A percentile compares a stretch with the other conserved stretches of the same genome.
phyloP scores from a whole-genome alignment of 2,888 invertebrate species.

The Zelleria hepariella region DNA sequence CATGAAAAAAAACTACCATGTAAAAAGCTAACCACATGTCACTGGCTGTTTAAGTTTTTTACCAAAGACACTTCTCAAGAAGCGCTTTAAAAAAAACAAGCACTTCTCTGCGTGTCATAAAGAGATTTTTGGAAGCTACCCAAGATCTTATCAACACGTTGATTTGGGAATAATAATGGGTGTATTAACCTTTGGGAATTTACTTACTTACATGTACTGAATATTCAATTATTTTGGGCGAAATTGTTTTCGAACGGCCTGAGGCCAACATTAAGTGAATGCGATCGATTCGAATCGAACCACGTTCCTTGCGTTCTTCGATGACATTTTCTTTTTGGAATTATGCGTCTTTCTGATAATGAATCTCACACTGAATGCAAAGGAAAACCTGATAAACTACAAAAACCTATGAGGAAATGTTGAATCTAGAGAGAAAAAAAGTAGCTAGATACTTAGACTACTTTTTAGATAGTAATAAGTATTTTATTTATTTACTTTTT shows the following conservation, averaged over 20 bases:
- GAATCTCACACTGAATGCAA: no score
- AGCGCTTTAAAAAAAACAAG: slow-evolving; percentile 24
- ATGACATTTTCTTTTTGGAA: no score
- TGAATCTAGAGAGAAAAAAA: no score
- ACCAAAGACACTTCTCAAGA: slow-evolving; percentile 9
- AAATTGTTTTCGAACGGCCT: not conserved
- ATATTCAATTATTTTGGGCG: not conserved
- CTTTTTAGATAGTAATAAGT: no score
- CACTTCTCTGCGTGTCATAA: slow-evolving; percentile 22
- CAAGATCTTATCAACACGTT: slow-evolving; percentile 15
- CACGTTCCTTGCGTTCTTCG: not conserved
- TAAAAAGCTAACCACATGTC: slow-evolving; percentile 18
- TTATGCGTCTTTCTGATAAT: no score
- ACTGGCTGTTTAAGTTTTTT: slow-evolving; percentile 19
- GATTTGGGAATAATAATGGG: not conserved
- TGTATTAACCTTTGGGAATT: not conserved
- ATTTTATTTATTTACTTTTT: no score
- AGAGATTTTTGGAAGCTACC: slow-evolving; percentile 14
- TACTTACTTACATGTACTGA: not conserved
- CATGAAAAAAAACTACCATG: not conserved
- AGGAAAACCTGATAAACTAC: no score
- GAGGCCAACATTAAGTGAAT: not conserved
- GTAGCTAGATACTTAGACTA: no score
- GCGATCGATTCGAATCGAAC: slow-evolving; percentile 8
- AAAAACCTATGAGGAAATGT: no score